Base-by-base conservation (phyloP, 2,888 invertebrate genomes). In the Formica aserva region DNA sequence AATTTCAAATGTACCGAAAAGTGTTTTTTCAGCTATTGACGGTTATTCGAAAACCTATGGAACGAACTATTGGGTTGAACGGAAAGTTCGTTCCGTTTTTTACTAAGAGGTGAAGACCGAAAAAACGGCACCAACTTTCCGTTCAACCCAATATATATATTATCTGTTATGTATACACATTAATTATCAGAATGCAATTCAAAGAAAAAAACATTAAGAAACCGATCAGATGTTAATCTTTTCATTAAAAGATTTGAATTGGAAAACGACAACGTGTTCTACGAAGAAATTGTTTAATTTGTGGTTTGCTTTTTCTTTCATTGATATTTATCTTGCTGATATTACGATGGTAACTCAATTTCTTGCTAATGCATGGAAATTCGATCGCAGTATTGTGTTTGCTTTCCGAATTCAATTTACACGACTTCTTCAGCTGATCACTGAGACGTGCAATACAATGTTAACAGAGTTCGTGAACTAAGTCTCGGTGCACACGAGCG, bases 301-400 rank as follows among this genome's bases (percentile, higher is more conserved):
- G 52, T 26, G 4, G 41, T 45, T 45, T 45, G 13, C 41, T 45
- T 52, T 32, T 52, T 35, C 2, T 5, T n/a, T n/a, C 15, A 15
- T 32, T 45, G 26, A 65, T 35, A 15, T 76, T 65, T 22, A 35
- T 63, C 35, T 48, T 35, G n/a, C 15, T 65, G 35, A 38, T 65
- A 60, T 65, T 65, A 52, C 38, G 38, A 76, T 18, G 11, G 8
- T 65, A 65, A 65, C 6, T 65, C 26, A 65, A 65, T 65, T 52
- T 65, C 22, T 3, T 13, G 26, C 26, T 76, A 26, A 76, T 65
- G 29, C 52, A 35, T 76, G 18, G 18, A 76, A 63, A 52, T 63
- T 13, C 5, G 26, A 48, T 48, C 75, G 22, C 75, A 63, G 52
- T 52, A 32, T 45, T 48, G 55, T n/a, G 29, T 22, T 48, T 18